A percentile compares a stretch with the other conserved stretches of the same genome.
phyloP scores from a whole-genome alignment of 2,797 vertebrate species.

The Acanthurus lineatus region DNA sequence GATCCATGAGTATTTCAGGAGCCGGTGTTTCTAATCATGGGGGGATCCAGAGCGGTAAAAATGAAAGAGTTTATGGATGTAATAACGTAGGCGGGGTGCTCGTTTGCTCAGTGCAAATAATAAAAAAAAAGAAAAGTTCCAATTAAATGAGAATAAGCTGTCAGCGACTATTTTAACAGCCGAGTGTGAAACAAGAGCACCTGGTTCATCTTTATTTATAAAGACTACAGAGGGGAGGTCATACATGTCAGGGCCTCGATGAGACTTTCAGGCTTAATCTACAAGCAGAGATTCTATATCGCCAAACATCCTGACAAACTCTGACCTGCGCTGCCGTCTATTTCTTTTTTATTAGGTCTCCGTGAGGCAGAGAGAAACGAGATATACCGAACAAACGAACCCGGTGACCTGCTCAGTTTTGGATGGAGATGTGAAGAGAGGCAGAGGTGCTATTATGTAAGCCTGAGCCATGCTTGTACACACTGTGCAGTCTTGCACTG shows the following conservation, averaged over 20 bases:
- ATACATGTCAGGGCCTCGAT: background rate
- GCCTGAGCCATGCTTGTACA: constrained; percentile 50
- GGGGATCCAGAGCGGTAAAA: constrained; percentile 16
- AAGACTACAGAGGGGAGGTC: constrained; percentile 19
- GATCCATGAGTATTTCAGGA: constrained; percentile 2
- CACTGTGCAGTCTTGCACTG: constrained; percentile 35
- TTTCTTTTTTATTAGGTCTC: constrained; percentile 16
- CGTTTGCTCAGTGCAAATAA: constrained; percentile 43
- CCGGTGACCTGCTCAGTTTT: constrained; percentile 52
- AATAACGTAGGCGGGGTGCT: constrained; percentile 57
- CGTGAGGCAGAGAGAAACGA: background rate
- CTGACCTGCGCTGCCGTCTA: constrained; percentile 1
- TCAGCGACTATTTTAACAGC: constrained; percentile 46
- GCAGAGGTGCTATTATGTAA: constrained; percentile 71
- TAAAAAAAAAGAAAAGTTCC: constrained; percentile 56
- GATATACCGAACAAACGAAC: constrained; percentile 40
- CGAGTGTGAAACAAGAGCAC: constrained; percentile 17
- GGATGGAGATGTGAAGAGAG: constrained; percentile 48
- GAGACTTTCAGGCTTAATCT: constrained; percentile 3
- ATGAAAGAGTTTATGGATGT: constrained; percentile 51
- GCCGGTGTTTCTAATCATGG: constrained; percentile 4
- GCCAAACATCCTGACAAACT: constrained; percentile 4
- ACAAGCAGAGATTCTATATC: background rate
- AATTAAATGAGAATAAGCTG: constrained; percentile 57
- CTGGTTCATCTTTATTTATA: constrained; percentile 44